Base-by-base conservation (phyloP, 1,140 invertebrate genomes). In the Listronotus bonariensis region DNA sequence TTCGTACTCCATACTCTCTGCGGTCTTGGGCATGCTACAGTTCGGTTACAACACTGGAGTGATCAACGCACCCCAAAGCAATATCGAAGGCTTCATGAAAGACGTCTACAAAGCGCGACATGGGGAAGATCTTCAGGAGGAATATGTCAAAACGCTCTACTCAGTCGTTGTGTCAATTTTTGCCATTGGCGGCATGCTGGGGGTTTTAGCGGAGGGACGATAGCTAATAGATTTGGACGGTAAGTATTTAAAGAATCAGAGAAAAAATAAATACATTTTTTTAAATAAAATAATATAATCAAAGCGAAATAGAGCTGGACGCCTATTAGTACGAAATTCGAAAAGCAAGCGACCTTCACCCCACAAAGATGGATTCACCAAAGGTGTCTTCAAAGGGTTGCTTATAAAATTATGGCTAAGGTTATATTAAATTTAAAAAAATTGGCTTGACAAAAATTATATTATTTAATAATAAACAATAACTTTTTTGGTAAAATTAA, bases 21-120 rank as follows among this genome's bases (percentile, higher is more conserved):
- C 96, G 55, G 95, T 97, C 67, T 87, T 98, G 69, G 92, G 97
- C 15, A 99, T 99, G 91, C 87, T 99, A 73, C 96, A 99, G 81
- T 98, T 99, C 81, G 97, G 97, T 69, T 99, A 96, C 85, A 98
- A 99, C 80, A 98, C 96, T 9, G 96, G 96, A 68, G 96, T 98
- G 61, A 96, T 99, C 77, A 99, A 99, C 83, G 92, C 95, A 60
- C 97, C 97, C 41, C 89, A 96, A 83, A 84, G 84, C 83, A 92
- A 94, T 78, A 97, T 98, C 71, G 91, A 96, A 79, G 89, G 89
- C 68, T 98, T 97, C 79, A 96, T 98, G 83, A 91, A 90, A 74
- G 87, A 91, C 73, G 91, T 94, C 42, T 93, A 95, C 79, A 87
- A 88, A 74, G 82, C 86, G 65, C 85, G 93, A 63, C 89, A 90